phyloP scores from a whole-genome alignment of 2,113 vertebrate species.

The Oryzias woworae region DNA sequence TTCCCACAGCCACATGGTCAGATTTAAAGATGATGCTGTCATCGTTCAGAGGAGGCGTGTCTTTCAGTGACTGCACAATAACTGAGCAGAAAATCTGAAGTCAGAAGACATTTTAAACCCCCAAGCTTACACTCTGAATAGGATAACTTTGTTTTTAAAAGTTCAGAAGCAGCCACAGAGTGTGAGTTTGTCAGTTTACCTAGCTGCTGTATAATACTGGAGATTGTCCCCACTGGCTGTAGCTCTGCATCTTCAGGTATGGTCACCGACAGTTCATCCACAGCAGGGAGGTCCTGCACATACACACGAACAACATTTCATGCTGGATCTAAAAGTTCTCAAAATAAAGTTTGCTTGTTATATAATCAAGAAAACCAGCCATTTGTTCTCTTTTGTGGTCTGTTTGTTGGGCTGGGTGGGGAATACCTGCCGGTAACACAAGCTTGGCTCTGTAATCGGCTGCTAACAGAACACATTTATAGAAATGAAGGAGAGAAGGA shows the following conservation, averaged over 20 bases:
- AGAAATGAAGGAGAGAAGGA: no score
- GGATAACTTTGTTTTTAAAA: not conserved
- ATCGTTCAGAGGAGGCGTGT: constrained; percentile 85
- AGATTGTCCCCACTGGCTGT: constrained; percentile 83
- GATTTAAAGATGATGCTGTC: constrained; percentile 88
- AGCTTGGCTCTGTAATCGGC: no score
- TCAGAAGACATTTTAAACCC: not conserved
- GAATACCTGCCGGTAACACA: no score
- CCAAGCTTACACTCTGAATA: not conserved
- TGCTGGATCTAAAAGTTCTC: not conserved
- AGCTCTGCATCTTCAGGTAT: constrained; percentile 84
- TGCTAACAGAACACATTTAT: no score
- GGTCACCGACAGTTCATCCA: constrained; percentile 80
- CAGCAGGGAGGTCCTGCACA: constrained; percentile 83
- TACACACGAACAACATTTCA: not conserved
- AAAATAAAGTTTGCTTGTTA: not conserved
- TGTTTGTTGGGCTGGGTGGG: no score
- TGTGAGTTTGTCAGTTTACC: constrained; percentile 65
- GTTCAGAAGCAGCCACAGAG: not conserved
- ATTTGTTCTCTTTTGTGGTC: no score
- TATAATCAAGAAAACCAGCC: no score
- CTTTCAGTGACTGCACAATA: constrained; percentile 86
- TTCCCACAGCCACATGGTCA: constrained; percentile 81
- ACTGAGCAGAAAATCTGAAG: constrained; percentile 67
- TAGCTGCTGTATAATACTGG: constrained; percentile 86